phyloP scores from a whole-genome alignment of 2,888 invertebrate genomes.

The Cheilosia grossa region DNA sequence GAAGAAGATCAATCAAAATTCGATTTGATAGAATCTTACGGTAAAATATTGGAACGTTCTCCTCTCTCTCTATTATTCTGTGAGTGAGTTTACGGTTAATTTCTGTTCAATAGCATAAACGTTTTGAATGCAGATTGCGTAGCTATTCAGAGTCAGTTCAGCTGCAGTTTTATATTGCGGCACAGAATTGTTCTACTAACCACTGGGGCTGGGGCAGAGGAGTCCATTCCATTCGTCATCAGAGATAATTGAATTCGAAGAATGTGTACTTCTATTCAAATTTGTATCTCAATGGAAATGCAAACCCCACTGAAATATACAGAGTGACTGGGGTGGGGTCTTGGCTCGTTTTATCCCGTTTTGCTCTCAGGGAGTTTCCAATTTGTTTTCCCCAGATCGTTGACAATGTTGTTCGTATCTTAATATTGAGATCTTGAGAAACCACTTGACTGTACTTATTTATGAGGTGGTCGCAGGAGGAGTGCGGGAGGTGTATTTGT shows the following conservation, averaged over 20 bases:
- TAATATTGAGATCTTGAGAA: background rate
- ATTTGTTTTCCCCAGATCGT: slow-evolving; percentile 1
- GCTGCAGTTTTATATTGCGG: background rate
- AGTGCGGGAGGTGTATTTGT: slow-evolving; percentile 7
- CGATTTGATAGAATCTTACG: slow-evolving; percentile 59
- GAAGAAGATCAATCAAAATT: slow-evolving; percentile 64
- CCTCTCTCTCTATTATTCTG: slow-evolving; percentile 12
- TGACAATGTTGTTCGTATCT: slow-evolving; percentile 2
- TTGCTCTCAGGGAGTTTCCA: slow-evolving; percentile 12
- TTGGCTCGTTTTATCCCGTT: background rate
- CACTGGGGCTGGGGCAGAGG: too few relatives aligned
- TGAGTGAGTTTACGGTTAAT: slow-evolving; percentile 56
- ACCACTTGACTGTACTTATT: background rate
- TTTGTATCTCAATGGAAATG: slow-evolving; percentile 36
- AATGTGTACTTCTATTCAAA: slow-evolving; percentile 61
- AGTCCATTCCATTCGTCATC: slow-evolving; percentile 49
- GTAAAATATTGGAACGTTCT: slow-evolving; percentile 38
- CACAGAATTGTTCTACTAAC: slow-evolving; percentile 3
- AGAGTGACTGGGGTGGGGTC: slow-evolving; percentile 15
- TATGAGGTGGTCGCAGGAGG: background rate
- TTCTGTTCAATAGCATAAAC: slow-evolving; percentile 49
- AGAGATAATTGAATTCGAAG: slow-evolving; percentile 68
- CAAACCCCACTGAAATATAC: background rate
- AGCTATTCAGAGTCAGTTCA: slow-evolving; percentile 23
- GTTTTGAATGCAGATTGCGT: slow-evolving; percentile 56